Conservation (phyloP, 1,140 invertebrate species). For the Reticulitermes speratus region DNA sequence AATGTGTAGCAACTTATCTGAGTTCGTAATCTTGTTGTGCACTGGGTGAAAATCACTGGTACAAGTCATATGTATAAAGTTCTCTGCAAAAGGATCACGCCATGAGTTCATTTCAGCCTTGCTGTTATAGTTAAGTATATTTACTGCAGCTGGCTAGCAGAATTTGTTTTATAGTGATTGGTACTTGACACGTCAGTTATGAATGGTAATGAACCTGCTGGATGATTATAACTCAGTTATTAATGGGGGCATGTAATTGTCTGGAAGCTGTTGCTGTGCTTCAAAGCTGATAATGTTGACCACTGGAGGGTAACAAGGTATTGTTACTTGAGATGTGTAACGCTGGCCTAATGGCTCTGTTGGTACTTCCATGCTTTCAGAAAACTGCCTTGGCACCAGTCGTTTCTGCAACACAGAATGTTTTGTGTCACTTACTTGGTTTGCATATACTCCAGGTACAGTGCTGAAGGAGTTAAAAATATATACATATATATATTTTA, state of each 20-base stretch:
- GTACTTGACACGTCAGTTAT: background rate
- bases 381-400: constrained; percentile 10
- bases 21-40: too few species aligned
- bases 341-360: background rate
- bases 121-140: too few species aligned
- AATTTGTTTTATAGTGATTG: background rate
- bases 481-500: too few species aligned
- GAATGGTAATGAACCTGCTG: too few species aligned
- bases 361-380: constrained; percentile 35
- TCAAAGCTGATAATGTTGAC: background rate
- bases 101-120: too few species aligned
- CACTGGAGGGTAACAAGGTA: background rate
- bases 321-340: constrained; percentile 25
- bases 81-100: too few species aligned
- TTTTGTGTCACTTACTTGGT: background rate
- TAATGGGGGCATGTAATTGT: background rate
- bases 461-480: too few species aligned
- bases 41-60: too few species aligned
- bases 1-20: too few species aligned
- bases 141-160: background rate
- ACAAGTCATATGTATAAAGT: too few species aligned
- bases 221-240: background rate
- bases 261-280: background rate
- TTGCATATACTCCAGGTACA: too few species aligned
- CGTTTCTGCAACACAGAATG: constrained; percentile 21